Percentiles rank a stretch among this genome's conserved stretches.
phyloP scores from a whole-genome alignment of 53 echinoderm and acorn worm genomes.

The Patiria pectinifera region DNA sequence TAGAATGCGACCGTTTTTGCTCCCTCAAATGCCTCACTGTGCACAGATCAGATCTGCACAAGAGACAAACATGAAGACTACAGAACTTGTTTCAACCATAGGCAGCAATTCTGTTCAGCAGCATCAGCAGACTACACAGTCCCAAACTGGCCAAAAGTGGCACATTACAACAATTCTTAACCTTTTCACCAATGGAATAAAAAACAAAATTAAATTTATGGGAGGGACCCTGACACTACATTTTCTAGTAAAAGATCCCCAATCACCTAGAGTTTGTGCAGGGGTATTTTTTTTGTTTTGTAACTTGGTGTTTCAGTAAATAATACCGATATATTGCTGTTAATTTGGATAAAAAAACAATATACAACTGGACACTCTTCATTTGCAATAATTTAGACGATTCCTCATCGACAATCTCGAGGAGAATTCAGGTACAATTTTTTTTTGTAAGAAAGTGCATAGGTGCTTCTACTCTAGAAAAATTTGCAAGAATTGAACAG shows the following conservation, averaged over 20 bases:
- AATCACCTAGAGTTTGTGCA: neutral
- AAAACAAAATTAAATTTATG: too few species aligned
- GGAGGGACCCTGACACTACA: too few species aligned
- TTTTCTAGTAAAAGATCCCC: too few species aligned
- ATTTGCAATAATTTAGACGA: neutral
- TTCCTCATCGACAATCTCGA: neutral
- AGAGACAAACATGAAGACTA: neutral
- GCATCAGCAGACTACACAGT: neutral
- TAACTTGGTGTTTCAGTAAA: neutral
- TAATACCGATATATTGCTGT: neutral
- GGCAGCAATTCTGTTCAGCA: neutral
- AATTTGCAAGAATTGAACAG: neutral
- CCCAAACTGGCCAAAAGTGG: too few species aligned
- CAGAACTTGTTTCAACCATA: neutral
- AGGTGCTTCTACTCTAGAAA: conserved; percentile 28
- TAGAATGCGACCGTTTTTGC: neutral
- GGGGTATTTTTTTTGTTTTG: neutral
- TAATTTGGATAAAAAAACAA: neutral
- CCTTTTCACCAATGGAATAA: too few species aligned
- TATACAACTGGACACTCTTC: neutral
- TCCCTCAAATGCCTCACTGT: neutral
- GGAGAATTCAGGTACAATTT: neutral
- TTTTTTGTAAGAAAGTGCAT: conserved; percentile 42
- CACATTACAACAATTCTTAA: too few species aligned
- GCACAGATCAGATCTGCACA: neutral